Percentiles rank a stretch among this genome's conserved stretches.
phyloP scores from a whole-genome alignment of 2,113 vertebrate species.

The Nothobranchius furzeri region DNA sequence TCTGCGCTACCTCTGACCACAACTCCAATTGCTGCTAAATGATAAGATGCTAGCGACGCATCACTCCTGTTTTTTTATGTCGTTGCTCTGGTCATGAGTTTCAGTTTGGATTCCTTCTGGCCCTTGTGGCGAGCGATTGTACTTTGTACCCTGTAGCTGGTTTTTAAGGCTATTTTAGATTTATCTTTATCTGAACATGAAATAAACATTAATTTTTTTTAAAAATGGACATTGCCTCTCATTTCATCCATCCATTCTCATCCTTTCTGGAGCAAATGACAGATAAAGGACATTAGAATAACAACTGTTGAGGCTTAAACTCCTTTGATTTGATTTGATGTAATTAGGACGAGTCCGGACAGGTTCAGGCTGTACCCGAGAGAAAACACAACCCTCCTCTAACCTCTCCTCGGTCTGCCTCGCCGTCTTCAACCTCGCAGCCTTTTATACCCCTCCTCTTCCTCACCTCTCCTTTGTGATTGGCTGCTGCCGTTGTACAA shows the following conservation, averaged over 20 bases:
- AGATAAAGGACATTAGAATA: neutral
- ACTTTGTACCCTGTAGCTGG: slow-evolving; percentile 40
- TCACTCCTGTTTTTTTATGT: neutral
- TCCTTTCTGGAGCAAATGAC: neutral
- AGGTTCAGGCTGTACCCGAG: slow-evolving; percentile 13
- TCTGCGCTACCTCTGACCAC: neutral
- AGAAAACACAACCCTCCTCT: neutral
- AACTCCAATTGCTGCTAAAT: neutral
- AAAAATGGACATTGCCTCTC: slow-evolving; percentile 55
- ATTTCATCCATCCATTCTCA: slow-evolving; percentile 37
- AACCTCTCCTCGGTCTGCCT: slow-evolving; percentile 29
- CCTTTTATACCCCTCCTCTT: neutral
- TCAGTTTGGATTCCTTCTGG: slow-evolving; percentile 6
- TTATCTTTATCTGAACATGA: slow-evolving; percentile 42
- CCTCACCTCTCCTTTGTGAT: slow-evolving; percentile 35
- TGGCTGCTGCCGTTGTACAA: slow-evolving; percentile 40
- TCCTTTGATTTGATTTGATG: neutral
- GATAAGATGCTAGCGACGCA: neutral
- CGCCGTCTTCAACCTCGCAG: neutral
- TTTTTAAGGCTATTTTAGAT: slow-evolving; percentile 34
- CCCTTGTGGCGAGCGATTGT: slow-evolving; percentile 11
- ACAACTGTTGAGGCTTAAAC: neutral
- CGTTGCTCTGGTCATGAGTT: slow-evolving; percentile 1
- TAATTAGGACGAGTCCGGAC: slow-evolving; percentile 14
- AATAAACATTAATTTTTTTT: slow-evolving; percentile 63